These are phyloP conservation scores for Parus major DNA, from an alignment of 2,113 vertebrate species.

Conservation along the genomic window DNA sequence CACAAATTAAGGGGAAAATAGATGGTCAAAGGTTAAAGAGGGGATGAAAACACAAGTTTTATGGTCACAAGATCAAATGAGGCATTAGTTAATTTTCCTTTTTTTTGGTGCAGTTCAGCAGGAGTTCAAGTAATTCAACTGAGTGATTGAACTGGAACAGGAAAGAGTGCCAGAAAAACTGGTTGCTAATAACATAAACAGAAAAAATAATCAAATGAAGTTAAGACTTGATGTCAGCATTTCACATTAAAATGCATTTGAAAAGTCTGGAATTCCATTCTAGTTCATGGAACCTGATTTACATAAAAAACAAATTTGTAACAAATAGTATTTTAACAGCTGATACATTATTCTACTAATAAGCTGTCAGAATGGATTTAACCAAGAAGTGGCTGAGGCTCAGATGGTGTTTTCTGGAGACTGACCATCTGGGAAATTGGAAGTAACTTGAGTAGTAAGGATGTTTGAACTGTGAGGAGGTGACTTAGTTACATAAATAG, in stretches of 20 bases:
- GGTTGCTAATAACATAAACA: slow-evolving; percentile 63
- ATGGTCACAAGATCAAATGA: slow-evolving; percentile 71
- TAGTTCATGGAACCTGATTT: neutral
- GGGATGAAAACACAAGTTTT: slow-evolving; percentile 65
- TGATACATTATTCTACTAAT: slow-evolving; percentile 44
- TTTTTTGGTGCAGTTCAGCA: slow-evolving; percentile 62
- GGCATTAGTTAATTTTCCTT: slow-evolving; percentile 65
- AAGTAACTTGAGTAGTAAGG: neutral
- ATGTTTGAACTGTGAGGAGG: neutral
- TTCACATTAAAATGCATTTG: slow-evolving; percentile 41
- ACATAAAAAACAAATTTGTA: neutral
- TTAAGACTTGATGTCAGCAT: slow-evolving; percentile 46
- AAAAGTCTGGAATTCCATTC: slow-evolving; percentile 33
- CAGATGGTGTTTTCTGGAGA: neutral
- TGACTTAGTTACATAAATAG: neutral
- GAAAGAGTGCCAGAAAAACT: slow-evolving; percentile 43
- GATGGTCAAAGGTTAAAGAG: slow-evolving; percentile 68
- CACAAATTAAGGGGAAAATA: slow-evolving; percentile 62
- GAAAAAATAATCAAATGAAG: slow-evolving; percentile 59
- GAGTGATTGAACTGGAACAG: slow-evolving; percentile 65
- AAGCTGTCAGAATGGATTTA: slow-evolving; percentile 5
- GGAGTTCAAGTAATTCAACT: slow-evolving; percentile 68
- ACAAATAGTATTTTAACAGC: neutral
- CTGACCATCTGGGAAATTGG: neutral
- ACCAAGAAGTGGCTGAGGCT: neutral